Conservation (phyloP, 35 echinoderm and acorn worm species). For the Amphiura filiformis region DNA sequence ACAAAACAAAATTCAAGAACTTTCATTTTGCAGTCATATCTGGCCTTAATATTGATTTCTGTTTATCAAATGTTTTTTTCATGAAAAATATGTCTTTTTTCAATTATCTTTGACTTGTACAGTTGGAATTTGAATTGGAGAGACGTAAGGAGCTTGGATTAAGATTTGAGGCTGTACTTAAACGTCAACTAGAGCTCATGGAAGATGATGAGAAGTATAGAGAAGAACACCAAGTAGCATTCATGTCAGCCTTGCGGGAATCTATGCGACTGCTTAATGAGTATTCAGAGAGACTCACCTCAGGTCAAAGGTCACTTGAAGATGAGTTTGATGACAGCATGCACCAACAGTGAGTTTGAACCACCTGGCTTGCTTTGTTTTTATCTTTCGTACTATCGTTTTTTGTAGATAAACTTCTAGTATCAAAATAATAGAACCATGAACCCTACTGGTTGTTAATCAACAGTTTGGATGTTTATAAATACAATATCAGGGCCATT, state of each 20-base stretch:
- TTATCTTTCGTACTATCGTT: too few relatives aligned
- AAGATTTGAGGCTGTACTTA: slow-evolving; percentile 75
- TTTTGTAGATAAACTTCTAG: too few relatives aligned
- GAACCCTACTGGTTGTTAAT: too few relatives aligned
- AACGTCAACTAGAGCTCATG: slow-evolving; percentile 75
- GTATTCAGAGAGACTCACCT: slow-evolving; percentile 58
- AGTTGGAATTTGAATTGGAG: slow-evolving; percentile 89
- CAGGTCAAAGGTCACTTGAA: slow-evolving; percentile 47
- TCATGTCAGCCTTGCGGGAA: slow-evolving; percentile 73
- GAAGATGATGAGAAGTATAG: slow-evolving; percentile 76
- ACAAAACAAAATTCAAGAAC: too few relatives aligned
- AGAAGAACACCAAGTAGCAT: slow-evolving; percentile 94
- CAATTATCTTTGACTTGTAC: too few relatives aligned
- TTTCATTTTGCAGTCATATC: too few relatives aligned
- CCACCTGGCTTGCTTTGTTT: not conserved
- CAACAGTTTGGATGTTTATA: too few relatives aligned
- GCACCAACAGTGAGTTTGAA: slow-evolving; percentile 73
- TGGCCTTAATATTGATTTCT: too few relatives aligned
- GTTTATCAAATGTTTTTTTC: too few relatives aligned
- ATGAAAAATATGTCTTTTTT: too few relatives aligned
- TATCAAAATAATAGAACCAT: too few relatives aligned
- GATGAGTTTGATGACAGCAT: slow-evolving; percentile 82
- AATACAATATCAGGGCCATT: too few relatives aligned
- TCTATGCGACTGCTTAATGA: slow-evolving; percentile 79
- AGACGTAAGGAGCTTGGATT: slow-evolving; percentile 80